Evolutionary conservation across 2,888 invertebrate genomes (phyloP).

Genomic region (Xestia rhomboidea): DNA sequence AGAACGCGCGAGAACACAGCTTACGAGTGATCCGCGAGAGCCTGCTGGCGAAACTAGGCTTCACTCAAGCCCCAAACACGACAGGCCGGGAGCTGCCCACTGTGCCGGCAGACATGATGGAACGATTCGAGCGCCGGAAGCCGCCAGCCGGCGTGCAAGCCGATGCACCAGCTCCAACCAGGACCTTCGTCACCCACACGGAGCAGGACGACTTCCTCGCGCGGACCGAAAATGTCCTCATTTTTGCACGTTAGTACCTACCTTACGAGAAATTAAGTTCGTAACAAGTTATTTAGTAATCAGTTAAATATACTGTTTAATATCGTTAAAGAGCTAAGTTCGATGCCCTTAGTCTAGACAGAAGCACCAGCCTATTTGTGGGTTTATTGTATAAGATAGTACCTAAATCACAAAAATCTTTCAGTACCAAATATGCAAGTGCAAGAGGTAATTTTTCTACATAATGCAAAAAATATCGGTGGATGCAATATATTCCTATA

Average conservation of each 20-base stretch:
- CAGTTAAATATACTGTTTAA: constrained; percentile 59
- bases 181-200: constrained; percentile 89
- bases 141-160: constrained; percentile 91
- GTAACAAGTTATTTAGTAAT: constrained; percentile 62
- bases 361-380: constrained; percentile 59
- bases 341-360: constrained; percentile 78
- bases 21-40: constrained; percentile 92
- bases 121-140: constrained; percentile 88
- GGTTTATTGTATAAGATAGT: constrained; percentile 35
- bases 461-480: constrained; percentile 9
- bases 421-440: constrained; percentile 2
- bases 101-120: constrained; percentile 90
- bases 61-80: constrained; percentile 92
- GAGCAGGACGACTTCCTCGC: constrained; percentile 93
- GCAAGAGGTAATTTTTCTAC: constrained; percentile 2
- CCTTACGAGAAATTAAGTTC: constrained; percentile 61
- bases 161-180: constrained; percentile 90
- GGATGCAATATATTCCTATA: constrained; percentile 19
- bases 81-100: constrained; percentile 90
- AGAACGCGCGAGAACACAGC: constrained; percentile 91
- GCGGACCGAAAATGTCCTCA: constrained; percentile 92
- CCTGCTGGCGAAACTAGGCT: constrained; percentile 91
- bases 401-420: constrained; percentile 28
- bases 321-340: constrained; percentile 75
- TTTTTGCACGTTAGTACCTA: constrained; percentile 92